A percentile compares a stretch with the other conserved stretches of the same genome.
phyloP scores from a whole-genome alignment of 2,797 vertebrate genomes.

The Chloroceryle amazona region DNA sequence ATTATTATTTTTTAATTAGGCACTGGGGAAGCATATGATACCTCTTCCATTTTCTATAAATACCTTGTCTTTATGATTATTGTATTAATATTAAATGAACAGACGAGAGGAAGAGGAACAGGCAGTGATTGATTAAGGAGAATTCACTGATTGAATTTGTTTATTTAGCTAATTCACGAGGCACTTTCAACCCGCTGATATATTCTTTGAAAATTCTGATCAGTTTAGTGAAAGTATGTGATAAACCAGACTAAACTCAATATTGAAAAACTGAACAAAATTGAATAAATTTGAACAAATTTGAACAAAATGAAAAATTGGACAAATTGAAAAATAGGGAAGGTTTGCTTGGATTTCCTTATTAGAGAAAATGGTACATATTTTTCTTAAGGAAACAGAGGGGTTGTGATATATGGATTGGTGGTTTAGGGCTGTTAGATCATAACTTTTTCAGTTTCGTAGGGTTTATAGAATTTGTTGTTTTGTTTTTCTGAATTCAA shows the following conservation, averaged over 20 bases:
- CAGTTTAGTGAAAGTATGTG: neutral
- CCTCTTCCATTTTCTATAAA: neutral
- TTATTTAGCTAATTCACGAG: neutral
- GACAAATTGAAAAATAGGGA: neutral
- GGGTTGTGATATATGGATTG: neutral
- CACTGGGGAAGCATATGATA: neutral
- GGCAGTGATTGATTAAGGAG: neutral
- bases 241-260: neutral
- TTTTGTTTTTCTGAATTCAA: neutral
- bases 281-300: too few relatives aligned
- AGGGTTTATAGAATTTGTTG: too few relatives aligned
- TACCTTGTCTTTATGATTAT: neutral
- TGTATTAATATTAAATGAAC: neutral
- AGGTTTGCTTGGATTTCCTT: neutral
- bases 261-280: too few relatives aligned
- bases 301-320: too few relatives aligned
- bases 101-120: neutral
- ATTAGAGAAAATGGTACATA: neutral
- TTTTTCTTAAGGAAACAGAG: neutral
- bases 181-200: neutral
- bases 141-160: neutral
- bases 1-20: neutral
- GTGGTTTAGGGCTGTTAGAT: too few relatives aligned
- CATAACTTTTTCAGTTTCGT: too few relatives aligned
- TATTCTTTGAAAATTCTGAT: neutral